These are phyloP conservation scores for Limanda limanda DNA, from an alignment of 2,113 vertebrate species.

Conservation along the genomic window DNA sequence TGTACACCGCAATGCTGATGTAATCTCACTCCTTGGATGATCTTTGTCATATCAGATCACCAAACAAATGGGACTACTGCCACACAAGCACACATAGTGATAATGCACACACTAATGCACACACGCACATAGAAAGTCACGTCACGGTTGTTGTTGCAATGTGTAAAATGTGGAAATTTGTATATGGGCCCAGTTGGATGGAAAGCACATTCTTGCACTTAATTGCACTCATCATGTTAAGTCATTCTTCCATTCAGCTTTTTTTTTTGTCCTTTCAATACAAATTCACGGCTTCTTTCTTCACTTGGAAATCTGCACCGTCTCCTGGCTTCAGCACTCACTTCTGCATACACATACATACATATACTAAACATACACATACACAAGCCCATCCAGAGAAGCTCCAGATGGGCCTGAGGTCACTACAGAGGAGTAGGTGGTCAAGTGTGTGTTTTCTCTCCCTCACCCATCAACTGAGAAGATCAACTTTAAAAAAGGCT, in stretches of 20 bases:
- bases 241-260: conserved; percentile 11
- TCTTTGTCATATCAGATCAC: conserved; percentile 39
- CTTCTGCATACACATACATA: too few relatives aligned
- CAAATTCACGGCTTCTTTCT: background rate
- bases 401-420: conserved; percentile 1
- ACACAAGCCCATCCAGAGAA: too few relatives aligned
- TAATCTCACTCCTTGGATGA: conserved; percentile 20
- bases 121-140: conserved; percentile 13
- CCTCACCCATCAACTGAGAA: background rate
- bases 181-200: conserved; percentile 1
- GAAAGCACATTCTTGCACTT: conserved; percentile 33
- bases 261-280: background rate
- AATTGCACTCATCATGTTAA: conserved; percentile 31
- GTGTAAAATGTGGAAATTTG: conserved; percentile 27
- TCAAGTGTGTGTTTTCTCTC: background rate
- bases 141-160: background rate
- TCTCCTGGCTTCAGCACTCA: background rate
- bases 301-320: background rate
- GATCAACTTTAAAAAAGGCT: background rate
- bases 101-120: conserved; percentile 8
- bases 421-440: too few relatives aligned
- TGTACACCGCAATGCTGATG: conserved; percentile 30
- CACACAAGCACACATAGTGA: background rate
- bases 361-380: too few relatives aligned
- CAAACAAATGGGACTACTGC: background rate